Conservation (phyloP, 2,888 invertebrate species). For the Eupeodes latifasciatus region DNA sequence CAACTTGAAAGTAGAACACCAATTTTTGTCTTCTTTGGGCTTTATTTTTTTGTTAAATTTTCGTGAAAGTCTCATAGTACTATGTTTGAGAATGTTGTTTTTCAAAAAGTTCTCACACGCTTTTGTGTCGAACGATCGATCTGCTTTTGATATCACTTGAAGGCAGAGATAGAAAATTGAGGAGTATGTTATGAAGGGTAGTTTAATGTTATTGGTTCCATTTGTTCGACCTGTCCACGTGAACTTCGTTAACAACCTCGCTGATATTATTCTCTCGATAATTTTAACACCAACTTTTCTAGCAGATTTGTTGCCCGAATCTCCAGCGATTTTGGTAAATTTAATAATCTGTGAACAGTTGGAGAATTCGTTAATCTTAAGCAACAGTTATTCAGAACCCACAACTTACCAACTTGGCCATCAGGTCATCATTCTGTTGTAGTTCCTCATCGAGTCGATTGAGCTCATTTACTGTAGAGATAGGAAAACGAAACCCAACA, state of each 20-base stretch:
- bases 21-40: not conserved
- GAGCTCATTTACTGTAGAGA: not conserved
- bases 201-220: not conserved
- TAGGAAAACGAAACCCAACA: not conserved
- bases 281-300: slow-evolving; percentile 24
- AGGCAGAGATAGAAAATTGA: slow-evolving; percentile 6
- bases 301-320: not conserved
- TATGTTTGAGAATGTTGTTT: slow-evolving; percentile 8
- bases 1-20: not conserved
- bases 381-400: not conserved
- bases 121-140: not conserved
- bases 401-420: slow-evolving; percentile 1
- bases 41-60: not conserved
- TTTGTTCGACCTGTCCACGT: slow-evolving; percentile 12
- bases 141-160: slow-evolving; percentile 17
- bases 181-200: slow-evolving; percentile 9
- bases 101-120: not conserved
- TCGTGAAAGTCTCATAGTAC: not conserved
- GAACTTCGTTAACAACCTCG: slow-evolving; percentile 8
- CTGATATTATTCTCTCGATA: slow-evolving; percentile 15
- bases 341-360: not conserved
- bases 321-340: slow-evolving; percentile 18
- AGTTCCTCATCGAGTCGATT: slow-evolving; percentile 3
- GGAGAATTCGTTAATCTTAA: too few species aligned
- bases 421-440: not conserved